These are phyloP conservation scores for Muscicapa adusta DNA, from an alignment of 2,113 vertebrate species.

Conservation along the genomic window DNA sequence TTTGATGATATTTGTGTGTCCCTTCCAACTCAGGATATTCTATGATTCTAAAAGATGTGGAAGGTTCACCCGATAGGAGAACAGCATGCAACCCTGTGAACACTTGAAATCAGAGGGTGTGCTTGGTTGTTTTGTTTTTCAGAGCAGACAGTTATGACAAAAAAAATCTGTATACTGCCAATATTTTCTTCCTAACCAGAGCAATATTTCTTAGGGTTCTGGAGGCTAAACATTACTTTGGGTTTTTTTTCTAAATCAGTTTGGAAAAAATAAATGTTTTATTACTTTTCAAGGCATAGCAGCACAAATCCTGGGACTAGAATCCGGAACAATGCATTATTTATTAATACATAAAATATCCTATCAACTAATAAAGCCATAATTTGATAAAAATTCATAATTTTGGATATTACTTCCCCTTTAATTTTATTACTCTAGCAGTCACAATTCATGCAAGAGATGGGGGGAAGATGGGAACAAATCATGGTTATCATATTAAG, in stretches of 20 bases:
- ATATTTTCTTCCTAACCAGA: not conserved
- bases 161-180: not conserved
- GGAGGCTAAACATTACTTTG: not conserved
- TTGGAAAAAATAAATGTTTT: not conserved
- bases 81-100: not conserved
- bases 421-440: not conserved
- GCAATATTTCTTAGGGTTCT: not conserved
- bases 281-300: not conserved
- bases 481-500: not conserved
- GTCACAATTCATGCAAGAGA: not conserved
- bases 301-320: not conserved
- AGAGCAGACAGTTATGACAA: not conserved
- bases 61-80: fast-evolving
- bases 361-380: not conserved
- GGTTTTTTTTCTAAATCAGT: fast-evolving
- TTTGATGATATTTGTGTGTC: fast-evolving
- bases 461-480: fast-evolving
- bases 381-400: not conserved
- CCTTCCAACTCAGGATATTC: not conserved
- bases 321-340: not conserved
- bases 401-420: not conserved
- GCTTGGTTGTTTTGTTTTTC: not conserved
- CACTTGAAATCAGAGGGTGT: not conserved
- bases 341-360: not conserved
- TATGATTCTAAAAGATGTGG: not conserved